These are phyloP conservation scores for Pelodytes ibericus DNA, from an alignment of 2,797 vertebrate genomes.

Conservation along the genomic window DNA sequence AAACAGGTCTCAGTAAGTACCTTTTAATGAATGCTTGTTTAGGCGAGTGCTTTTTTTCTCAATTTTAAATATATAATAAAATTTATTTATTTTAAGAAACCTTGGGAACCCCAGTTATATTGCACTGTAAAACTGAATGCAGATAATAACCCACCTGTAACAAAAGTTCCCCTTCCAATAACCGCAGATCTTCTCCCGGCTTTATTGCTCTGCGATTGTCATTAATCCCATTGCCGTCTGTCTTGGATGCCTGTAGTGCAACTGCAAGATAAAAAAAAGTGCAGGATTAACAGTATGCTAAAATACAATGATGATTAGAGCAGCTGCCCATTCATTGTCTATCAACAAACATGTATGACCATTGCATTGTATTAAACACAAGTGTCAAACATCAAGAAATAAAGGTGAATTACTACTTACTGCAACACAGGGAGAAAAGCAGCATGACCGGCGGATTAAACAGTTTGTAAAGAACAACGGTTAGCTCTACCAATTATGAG, in stretches of 20 bases:
- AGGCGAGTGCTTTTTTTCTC: too few species aligned
- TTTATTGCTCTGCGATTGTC: constrained; percentile 62
- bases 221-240: constrained; percentile 69
- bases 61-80: too few species aligned
- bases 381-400: neutral
- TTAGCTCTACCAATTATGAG: neutral
- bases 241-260: constrained; percentile 72
- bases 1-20: too few species aligned
- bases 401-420: neutral
- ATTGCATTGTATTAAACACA: neutral
- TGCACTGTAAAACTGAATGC: too few species aligned
- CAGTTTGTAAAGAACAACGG: neutral
- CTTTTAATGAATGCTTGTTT: too few species aligned
- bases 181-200: constrained; percentile 62
- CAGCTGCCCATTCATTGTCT: neutral
- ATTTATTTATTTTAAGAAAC: too few species aligned
- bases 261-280: constrained; percentile 63
- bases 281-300: neutral
- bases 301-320: neutral
- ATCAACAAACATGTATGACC: neutral
- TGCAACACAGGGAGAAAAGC: neutral
- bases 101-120: too few species aligned
- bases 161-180: constrained; percentile 79
- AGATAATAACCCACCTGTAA: constrained; percentile 71
- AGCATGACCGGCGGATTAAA: neutral